Base-by-base conservation (phyloP, 2,888 invertebrate genomes). In the Sipha maydis region DNA sequence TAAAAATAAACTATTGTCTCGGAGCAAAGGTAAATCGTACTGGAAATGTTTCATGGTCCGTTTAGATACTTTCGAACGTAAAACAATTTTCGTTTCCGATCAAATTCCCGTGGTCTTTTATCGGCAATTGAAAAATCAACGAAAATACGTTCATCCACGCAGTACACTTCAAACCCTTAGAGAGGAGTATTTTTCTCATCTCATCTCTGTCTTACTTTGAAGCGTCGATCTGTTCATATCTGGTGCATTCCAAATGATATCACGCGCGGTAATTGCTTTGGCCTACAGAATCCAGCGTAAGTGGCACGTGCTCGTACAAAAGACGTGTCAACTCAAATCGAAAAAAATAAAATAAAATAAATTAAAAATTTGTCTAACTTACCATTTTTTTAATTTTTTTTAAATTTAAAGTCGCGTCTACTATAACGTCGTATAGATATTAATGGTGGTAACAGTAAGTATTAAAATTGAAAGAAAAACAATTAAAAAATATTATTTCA, bases 301-400 rank as follows among this genome's bases (percentile, higher is more conserved):
- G 82, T 82, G 41, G 80, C 61, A 82, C 88, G 88, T 82, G 88
- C 82, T 82, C 9, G 19, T 31, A 82, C 78, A 88, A 61, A 75
- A 67, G 25, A 76, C 88, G 86, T 80, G 73, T 80, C 71, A 61
- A 21, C 56, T 56, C 38, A 34, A 61, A 69, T 5, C n/a, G n/a
- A 25, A 5, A 25, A 25, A 2, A 25, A 25, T 14, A 25, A 61
- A 61, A 61, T 25, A 61, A 61, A 48, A n/a, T n/a, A n/a, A n/a
- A n/a, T n/a, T 9, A 41, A 73, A 73, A 56, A 21, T 56, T 4
- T 14, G 14, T 38, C 80, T 41, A 61, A 86, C n/a, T 79, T 85
- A 78, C 14, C 48, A 48, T 48, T 48, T 14, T 48, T 48, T n/a
- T n/a, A n/a, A 2, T 9, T 41, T 67, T 14, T 67, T 67, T 17